Evolutionary conservation across 2,113 vertebrate genomes (phyloP), one percentile per base, ranked within the genome.

Genomic region (Poicephalus gulielmi): DNA sequence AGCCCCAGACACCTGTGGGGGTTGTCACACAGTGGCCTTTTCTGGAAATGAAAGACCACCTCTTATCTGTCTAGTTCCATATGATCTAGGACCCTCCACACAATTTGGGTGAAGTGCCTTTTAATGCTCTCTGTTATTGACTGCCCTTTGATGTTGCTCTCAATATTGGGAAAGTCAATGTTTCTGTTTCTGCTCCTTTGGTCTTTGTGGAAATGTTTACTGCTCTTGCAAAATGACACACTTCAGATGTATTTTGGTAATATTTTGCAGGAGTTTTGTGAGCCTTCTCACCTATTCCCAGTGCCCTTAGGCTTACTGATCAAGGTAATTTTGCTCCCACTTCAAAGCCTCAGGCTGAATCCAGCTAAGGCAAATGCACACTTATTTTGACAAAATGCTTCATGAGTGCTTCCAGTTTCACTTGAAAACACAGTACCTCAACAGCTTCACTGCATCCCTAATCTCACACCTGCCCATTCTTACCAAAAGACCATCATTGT

Each of bases 121-220:
- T 85, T 76, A 62, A 49, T 0, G 7, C 7, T 66, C 9, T 30
- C 39, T 66, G 18, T 52, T 73, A 73, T 12, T 53, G 41, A 35
- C 53, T 81, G 70, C 37, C 7, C 79, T 93, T 93, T 92, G 79
- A 95, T 83, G 79, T 85, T 92, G 57, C 31, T 69, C 53, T 86
- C 0, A 0, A 33, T 82, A 64, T 67, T 88, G 92, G n/a, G 44
- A 83, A 88, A 95, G 47, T 74, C n/a, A 17, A 15, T 0, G 0
- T 88, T 90, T 76, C 27, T 88, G 70, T 93, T 95, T 90, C 92
- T 92, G 47, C 31, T 94, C 22, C 63, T 90, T 85, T 77, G 52
- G 52, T 69, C 39, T 87, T 66, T 73, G 44, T 88, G 49, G 49
- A 94, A 88, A 66, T 20, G 5, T 60, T 73, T 57, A 83, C 63